Conservation (phyloP, 1,140 invertebrate species). For the Achatina immaculata region DNA sequence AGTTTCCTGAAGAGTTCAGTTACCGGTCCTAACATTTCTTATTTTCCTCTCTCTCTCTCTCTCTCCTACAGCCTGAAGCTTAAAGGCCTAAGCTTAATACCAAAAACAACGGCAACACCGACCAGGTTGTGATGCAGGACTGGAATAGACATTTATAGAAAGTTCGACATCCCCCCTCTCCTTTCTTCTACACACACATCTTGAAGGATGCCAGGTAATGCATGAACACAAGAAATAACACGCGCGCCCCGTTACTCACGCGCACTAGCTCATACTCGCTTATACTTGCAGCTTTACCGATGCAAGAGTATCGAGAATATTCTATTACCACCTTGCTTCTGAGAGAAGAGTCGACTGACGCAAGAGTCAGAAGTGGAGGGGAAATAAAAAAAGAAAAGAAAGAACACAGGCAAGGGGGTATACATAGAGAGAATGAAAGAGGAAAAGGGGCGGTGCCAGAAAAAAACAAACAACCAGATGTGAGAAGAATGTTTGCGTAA, state of each 20-base stretch:
- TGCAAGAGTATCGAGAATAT: not conserved
- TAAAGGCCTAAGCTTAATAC: no score
- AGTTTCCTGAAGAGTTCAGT: no score
- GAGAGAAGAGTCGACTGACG: not conserved
- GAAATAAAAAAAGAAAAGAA: no score
- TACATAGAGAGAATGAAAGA: not conserved
- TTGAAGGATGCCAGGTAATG: no score
- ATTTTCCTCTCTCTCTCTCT: no score
- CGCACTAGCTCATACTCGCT: not conserved
- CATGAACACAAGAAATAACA: not conserved
- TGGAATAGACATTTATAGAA: no score
- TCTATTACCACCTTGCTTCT: not conserved
- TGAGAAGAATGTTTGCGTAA: not conserved
- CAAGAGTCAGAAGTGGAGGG: not conserved
- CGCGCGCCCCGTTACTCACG: not conserved
- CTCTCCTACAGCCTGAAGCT: no score
- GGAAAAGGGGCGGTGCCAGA: not conserved
- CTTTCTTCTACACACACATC: no score
- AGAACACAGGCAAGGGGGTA: not conserved
- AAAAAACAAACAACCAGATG: not conserved
- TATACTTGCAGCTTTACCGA: not conserved
- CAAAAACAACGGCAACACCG: no score
- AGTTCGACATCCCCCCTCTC: no score
- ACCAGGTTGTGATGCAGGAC: no score
- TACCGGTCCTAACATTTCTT: no score